Base-by-base conservation (phyloP, 1,140 invertebrate species). In the Neodiprion virginianus region DNA sequence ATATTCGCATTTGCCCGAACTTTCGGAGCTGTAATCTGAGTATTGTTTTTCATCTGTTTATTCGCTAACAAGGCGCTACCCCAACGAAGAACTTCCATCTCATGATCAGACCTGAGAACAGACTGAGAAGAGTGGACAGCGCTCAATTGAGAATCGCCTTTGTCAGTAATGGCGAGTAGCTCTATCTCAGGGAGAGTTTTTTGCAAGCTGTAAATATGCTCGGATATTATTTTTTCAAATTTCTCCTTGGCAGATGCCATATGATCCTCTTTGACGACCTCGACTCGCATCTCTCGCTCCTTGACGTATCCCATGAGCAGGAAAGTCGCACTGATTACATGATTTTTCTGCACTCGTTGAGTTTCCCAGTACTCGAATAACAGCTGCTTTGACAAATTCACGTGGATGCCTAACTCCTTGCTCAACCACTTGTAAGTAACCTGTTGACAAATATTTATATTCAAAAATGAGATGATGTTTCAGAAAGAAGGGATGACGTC, bases 341-440 rank as follows among this genome's bases (percentile, higher is more conserved):
- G 74, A 10, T 74, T 50, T 7, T 84, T 71, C 8, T 80, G 67
- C 12, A 79, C 28, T 71, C 82, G 82, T n/a, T 86, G 67, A 7
- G 77, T 78, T 17, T 84, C 74, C 78, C 83, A 84, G 61, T 85
- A 88, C 71, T 82, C 75, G 77, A 80, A 79, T 23, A 89, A 74
- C 65, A 88, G 81, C 67, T 84, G 76, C 66, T 89, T 89, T 11
- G 88, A 83, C n/a, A 82, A 7, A 74, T 89, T 88, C 8, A 88
- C 85, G 69, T 89, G 87, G 65, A 89, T 71, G 74, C 84, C 80
- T 0, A 88, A 67, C 49, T 87, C 81, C 74, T 87, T 87, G 53
- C 88, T 89, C 17, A 89, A 67, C 86, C 87, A 88, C 80, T 88
- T 88, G 67, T 89, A 89, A 0, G 88, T 88, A 8, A 89, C 84